phyloP scores from a whole-genome alignment of 2,797 vertebrate genomes.

The Sorex maritimensis region DNA sequence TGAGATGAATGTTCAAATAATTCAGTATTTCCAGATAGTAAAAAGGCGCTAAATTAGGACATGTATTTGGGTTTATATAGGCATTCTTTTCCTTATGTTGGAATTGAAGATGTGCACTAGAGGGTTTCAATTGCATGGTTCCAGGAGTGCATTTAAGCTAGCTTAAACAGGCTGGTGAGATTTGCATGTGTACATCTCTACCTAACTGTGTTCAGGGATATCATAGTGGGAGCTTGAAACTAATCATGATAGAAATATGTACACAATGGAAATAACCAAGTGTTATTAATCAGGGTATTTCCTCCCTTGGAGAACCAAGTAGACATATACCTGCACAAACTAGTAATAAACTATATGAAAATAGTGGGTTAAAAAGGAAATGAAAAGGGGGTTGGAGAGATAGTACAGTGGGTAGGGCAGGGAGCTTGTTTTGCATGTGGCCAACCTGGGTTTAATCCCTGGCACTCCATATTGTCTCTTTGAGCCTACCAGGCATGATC shows the following conservation, averaged over 20 bases:
- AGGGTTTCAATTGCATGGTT: background rate
- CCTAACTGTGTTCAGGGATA: background rate
- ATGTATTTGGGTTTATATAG: background rate
- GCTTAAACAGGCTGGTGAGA: background rate
- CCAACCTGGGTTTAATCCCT: too few relatives aligned
- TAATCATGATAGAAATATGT: background rate
- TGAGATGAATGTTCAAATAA: constrained; percentile 43
- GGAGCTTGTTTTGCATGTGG: too few relatives aligned
- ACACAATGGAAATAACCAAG: background rate
- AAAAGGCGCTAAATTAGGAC: constrained; percentile 21
- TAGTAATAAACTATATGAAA: background rate
- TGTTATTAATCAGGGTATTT: background rate
- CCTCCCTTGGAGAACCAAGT: background rate
- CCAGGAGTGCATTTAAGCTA: too few relatives aligned
- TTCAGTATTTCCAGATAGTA: constrained; percentile 50
- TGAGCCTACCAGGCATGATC: too few relatives aligned
- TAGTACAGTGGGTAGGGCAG: too few relatives aligned
- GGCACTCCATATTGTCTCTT: too few relatives aligned
- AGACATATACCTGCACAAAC: background rate
- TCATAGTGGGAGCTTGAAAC: background rate
- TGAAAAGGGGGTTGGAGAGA: too few relatives aligned
- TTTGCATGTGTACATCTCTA: background rate
- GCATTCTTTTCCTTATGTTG: constrained; percentile 22
- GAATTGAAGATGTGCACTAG: background rate
- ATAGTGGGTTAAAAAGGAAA: background rate